phyloP scores from a whole-genome alignment of 2,113 vertebrate genomes.

The Xenus cinereus region DNA sequence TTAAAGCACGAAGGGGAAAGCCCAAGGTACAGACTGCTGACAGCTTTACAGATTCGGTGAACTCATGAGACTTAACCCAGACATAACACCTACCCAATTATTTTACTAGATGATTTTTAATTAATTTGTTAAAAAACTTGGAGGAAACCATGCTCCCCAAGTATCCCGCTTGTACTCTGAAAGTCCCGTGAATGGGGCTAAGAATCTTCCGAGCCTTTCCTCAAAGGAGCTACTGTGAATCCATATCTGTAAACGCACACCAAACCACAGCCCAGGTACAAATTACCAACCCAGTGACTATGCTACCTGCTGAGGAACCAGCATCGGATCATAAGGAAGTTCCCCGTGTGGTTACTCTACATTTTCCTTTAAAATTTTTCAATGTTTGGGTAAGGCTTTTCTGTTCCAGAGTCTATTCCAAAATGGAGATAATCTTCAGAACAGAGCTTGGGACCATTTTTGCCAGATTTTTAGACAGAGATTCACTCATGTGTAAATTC shows the following conservation, averaged over 20 bases:
- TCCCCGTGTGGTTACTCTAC: background rate
- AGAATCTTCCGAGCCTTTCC: background rate
- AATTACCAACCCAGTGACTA: background rate
- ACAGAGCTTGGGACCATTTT: background rate
- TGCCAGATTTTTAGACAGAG: background rate
- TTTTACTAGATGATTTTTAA: background rate
- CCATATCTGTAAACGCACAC: background rate
- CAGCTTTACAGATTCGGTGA: background rate
- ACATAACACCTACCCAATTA: background rate
- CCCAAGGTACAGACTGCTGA: background rate
- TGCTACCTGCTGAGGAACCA: background rate
- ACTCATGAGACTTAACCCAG: background rate
- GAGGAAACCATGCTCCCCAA: background rate
- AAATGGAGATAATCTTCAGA: background rate
- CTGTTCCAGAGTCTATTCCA: background rate
- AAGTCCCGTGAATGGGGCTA: background rate
- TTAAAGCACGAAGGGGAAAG: background rate
- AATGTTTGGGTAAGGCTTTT: background rate
- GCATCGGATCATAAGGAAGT: background rate
- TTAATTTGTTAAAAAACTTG: background rate
- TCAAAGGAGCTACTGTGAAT: background rate
- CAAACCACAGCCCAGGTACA: background rate
- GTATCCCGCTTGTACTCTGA: background rate
- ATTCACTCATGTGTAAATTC: background rate
- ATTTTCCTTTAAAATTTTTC: background rate